Evolutionary conservation across 2,113 vertebrate genomes (phyloP).

Genomic region (Peromyscus maniculatus): DNA sequence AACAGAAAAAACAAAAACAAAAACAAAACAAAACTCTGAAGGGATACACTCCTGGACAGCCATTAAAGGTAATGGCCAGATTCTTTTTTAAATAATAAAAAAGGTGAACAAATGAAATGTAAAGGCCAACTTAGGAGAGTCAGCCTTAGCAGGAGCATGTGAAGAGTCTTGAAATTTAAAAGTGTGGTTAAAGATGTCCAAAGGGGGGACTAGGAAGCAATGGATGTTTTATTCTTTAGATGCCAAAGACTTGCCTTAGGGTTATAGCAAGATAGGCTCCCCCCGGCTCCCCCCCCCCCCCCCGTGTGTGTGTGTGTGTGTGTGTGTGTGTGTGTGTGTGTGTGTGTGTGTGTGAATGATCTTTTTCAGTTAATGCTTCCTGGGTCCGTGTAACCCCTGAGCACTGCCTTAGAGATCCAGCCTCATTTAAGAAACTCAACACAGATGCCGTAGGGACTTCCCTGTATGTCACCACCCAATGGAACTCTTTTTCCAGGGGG

Average conservation of each 20-base stretch:
- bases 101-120: background rate
- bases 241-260: background rate
- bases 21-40: background rate
- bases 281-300: too few species aligned
- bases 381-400: background rate
- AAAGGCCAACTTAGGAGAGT: background rate
- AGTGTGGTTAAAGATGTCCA: background rate
- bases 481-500: background rate
- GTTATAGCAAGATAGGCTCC: too few species aligned
- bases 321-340: background rate
- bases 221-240: background rate
- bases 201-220: background rate
- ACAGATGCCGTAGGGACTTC: background rate
- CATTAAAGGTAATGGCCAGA: background rate
- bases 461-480: background rate
- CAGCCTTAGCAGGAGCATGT: background rate
- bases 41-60: background rate
- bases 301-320: background rate
- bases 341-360: background rate
- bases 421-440: background rate
- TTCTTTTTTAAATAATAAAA: background rate
- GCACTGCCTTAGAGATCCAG: background rate
- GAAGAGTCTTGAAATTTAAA: background rate
- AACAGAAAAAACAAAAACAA: background rate
- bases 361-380: background rate